Evolutionary conservation across 2,888 invertebrate species (phyloP).

Genomic region (Drosophila kokeensis): DNA sequence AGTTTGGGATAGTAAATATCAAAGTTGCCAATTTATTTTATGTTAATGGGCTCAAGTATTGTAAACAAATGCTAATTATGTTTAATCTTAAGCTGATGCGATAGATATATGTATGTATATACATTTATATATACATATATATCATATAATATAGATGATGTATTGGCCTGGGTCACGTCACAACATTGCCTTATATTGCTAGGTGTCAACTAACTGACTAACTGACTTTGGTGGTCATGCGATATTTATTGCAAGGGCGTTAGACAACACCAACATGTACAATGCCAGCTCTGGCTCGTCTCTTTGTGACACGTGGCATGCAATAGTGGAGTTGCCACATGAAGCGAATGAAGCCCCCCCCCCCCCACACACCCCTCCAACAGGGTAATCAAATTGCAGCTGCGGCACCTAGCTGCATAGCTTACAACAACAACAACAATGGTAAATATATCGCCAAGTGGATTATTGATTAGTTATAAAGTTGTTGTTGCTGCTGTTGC

Average conservation of each 20-base stretch:
- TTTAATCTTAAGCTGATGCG: neutral
- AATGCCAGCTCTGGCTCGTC: neutral
- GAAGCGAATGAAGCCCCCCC: conserved; percentile 11
- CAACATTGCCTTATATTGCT: neutral
- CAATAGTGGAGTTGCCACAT: conserved; percentile 39
- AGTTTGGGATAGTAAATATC: neutral
- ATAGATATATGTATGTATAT: too few relatives aligned
- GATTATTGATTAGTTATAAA: conserved; percentile 64
- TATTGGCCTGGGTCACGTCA: neutral
- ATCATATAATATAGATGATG: neutral
- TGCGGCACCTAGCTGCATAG: conserved; percentile 17
- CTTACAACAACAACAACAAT: neutral
- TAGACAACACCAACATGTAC: neutral
- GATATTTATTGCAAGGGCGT: conserved; percentile 49
- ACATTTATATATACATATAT: neutral
- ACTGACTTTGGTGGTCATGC: conserved; percentile 47
- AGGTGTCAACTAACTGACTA: neutral
- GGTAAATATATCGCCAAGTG: conserved; percentile 9
- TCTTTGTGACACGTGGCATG: conserved; percentile 48
- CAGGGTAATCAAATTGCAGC: conserved; percentile 51
- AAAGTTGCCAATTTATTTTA: neutral
- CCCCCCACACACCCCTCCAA: neutral
- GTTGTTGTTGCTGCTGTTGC: conserved; percentile 11
- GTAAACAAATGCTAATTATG: neutral
- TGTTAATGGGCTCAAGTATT: neutral